Evolutionary conservation across 2,113 vertebrate species (phyloP).

Genomic region (Ailuropoda melanoleuca): DNA sequence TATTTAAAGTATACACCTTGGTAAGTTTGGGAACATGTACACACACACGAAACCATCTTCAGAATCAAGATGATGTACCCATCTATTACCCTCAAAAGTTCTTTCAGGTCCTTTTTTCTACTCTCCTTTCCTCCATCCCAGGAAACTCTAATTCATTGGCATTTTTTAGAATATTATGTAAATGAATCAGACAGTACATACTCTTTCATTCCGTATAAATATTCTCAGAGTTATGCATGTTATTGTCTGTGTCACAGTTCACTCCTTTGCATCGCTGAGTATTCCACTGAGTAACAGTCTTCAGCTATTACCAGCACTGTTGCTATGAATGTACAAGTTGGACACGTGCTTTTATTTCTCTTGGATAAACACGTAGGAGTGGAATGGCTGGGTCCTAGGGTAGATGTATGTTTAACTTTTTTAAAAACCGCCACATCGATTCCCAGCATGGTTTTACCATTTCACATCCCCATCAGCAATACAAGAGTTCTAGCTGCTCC

Average conservation of each 20-base stretch:
- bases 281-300: neutral
- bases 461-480: neutral
- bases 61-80: neutral
- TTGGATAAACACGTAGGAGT: neutral
- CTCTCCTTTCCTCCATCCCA: neutral
- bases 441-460: neutral
- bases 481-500: neutral
- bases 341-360: neutral
- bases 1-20: neutral
- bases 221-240: neutral
- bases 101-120: neutral
- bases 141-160: neutral
- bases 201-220: neutral
- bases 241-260: neutral
- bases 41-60: neutral
- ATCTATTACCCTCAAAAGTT: neutral
- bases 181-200: neutral
- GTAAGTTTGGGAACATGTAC: neutral
- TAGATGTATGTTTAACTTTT: neutral
- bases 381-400: neutral
- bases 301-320: neutral
- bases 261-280: neutral
- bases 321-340: neutral
- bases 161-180: neutral
- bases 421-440: neutral